Base-by-base conservation (phyloP, 2,888 invertebrate species). In the Drosophila colorata region DNA sequence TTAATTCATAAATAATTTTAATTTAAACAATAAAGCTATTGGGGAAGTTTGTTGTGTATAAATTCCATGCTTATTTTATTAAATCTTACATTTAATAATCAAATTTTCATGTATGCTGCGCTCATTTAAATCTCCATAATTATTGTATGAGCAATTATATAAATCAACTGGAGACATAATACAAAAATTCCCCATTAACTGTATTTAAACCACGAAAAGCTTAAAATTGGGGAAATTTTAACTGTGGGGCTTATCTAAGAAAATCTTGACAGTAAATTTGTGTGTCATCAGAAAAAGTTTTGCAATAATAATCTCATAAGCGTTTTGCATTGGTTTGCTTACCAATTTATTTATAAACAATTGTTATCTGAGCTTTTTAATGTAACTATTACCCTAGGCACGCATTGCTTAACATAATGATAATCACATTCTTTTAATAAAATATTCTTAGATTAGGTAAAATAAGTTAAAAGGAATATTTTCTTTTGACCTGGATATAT, bases 281-380 rank as follows among this genome's bases (percentile, higher is more conserved):
- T 53, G 38, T 35, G 67, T 49, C 74, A 73, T 43, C 20, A 38
- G 7, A 28, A 16, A 31, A 43, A 5, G 2, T 0, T 8, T 9
- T 9, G 28, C 8, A 28, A 23, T 18, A 28, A 23, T 18, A 28
- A 28, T 28, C 28, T 28, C 9, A 9, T 28, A 28, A 28, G 28
- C 28, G 8, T 28, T 28, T 3, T 9, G 28, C 0, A 9, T 9
- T 28, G 28, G 28, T 28, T 28, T 46, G 28, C 28, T 40, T 41
- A 47, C 16, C 2, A 37, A 13, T 38, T 16, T 40, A 33, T 33
- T 4, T 33, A 13, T 33, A 33, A 33, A 13, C 33, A 4, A 33
- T 4, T 13, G 13, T 2, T 33, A 33, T 33, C 13, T 13, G 3
- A 4, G 4, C 2, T 33, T 33, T 4, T 4, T 4, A 33, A 1